Conservation (phyloP, 1,140 invertebrate species). For the Drosophila prosaltans region DNA sequence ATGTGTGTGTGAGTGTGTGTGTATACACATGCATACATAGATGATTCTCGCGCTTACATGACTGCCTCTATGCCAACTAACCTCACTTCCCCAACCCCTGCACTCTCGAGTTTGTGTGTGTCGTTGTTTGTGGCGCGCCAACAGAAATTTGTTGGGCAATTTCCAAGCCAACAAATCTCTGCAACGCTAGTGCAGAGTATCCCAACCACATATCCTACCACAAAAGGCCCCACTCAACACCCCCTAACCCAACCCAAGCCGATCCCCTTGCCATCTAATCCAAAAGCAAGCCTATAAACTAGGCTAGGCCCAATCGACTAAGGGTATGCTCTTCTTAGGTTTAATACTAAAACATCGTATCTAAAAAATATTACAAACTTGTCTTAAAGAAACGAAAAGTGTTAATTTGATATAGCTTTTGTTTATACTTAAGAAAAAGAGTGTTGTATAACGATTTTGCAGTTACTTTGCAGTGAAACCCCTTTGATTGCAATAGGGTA, state of each 20-base stretch:
- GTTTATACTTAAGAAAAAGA: neutral
- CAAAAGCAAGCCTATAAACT: slow-evolving; percentile 9
- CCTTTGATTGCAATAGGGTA: too few relatives aligned
- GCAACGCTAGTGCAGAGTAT: slow-evolving; percentile 46
- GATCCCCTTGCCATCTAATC: neutral
- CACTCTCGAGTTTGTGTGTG: neutral
- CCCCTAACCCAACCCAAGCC: neutral
- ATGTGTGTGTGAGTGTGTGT: neutral
- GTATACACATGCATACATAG: slow-evolving; percentile 58
- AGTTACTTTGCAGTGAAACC: neutral
- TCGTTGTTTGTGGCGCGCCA: slow-evolving; percentile 73
- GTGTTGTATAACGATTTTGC: neutral
- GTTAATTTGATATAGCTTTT: neutral
- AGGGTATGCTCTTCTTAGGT: neutral
- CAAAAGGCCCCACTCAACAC: neutral
- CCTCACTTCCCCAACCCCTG: neutral
- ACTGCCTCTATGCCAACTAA: slow-evolving; percentile 6
- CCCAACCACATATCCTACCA: neutral
- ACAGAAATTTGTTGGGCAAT: slow-evolving; percentile 81
- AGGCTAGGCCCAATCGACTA: neutral
- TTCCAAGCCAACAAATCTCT: slow-evolving; percentile 81
- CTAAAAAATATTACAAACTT: neutral
- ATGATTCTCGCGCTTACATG: slow-evolving; percentile 59
- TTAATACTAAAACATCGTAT: neutral
- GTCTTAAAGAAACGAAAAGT: neutral